Evolutionary conservation across 1,140 invertebrate genomes (phyloP), one percentile per base, ranked within the genome.

Genomic region (Musca vetustissima): DNA sequence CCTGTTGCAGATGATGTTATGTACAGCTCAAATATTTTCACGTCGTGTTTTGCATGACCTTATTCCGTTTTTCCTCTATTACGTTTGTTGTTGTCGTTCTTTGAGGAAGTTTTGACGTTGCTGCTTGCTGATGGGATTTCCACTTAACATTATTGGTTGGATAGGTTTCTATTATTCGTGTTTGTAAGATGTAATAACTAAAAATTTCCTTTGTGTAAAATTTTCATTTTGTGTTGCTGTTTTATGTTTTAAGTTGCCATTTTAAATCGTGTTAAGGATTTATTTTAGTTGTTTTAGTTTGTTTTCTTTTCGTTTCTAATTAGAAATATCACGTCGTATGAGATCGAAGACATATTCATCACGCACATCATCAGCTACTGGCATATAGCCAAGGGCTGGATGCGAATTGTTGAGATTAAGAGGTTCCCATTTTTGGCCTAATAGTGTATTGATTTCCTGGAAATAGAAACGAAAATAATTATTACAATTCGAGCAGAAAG

Each of bases 361-460:
- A 65, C 79, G 78, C 25, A 74, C 67, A 61, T 81, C 75, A 57
- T 76, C 76, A 43, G 76, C 70, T 7, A 79, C 74, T 13, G 73
- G 76, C 13, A 68, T 72, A 61, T 73, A 78, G 17, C 72, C 71
- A 24, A 80, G 70, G 43, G 77, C 82, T 43, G 83, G 80, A 73
- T 85, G 84, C 61, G 85, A 69, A 64, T 82, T 75, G 32, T 78
- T 74, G 17, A 69, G 69, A 66, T 77, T 72, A 17, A 81, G 66
- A 6, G 83, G 84, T 61, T 78, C 74, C 85, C 85, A 86, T 25
- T 78, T 74, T 67, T 78, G 76, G 32, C 82, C 80, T 69, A 85
- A 72, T 52, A 83, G 73, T 14, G 77, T 73, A 69, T 77, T 76
- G 70, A 86, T 83, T 76, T 85, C 84, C 85, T 85, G 22, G 7